Evolutionary conservation across 1,140 invertebrate genomes (phyloP).

Genomic region (Aphidius gifuensis): DNA sequence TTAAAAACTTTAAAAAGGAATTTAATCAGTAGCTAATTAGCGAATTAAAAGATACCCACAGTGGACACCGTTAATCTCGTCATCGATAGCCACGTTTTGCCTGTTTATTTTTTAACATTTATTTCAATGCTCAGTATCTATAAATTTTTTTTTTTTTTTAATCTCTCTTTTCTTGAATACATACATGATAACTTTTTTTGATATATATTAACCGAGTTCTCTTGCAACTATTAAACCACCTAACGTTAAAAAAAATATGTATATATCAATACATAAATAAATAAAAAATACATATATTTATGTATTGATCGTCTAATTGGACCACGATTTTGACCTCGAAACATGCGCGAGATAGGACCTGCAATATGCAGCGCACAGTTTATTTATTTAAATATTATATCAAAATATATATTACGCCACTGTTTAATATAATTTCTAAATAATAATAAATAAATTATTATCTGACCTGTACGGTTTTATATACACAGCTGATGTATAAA

Average conservation of each 20-base stretch:
- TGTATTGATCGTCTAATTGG: constrained; percentile 45
- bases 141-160: constrained; percentile 1
- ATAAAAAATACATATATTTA: constrained; percentile 5
- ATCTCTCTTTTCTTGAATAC: not conserved
- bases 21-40: constrained; percentile 26
- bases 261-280: constrained; percentile 27
- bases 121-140: constrained; percentile 3
- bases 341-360: constrained; percentile 37
- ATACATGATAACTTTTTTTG: not conserved
- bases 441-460: too few relatives aligned
- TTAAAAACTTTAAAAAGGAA: constrained; percentile 6
- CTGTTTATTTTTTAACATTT: constrained; percentile 14
- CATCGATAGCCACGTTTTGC: constrained; percentile 23
- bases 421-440: too few relatives aligned
- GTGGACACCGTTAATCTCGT: constrained; percentile 26
- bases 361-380: constrained; percentile 32
- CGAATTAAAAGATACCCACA: constrained; percentile 18
- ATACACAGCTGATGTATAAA: too few relatives aligned
- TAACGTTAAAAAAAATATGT: constrained; percentile 22
- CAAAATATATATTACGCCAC: too few relatives aligned
- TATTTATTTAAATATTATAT: too few relatives aligned
- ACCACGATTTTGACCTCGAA: constrained; percentile 54
- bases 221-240: constrained; percentile 14
- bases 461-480: too few relatives aligned
- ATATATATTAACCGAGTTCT: constrained; percentile 28